phyloP scores from a whole-genome alignment of 1,140 invertebrate genomes.

The Achroia grisella region DNA sequence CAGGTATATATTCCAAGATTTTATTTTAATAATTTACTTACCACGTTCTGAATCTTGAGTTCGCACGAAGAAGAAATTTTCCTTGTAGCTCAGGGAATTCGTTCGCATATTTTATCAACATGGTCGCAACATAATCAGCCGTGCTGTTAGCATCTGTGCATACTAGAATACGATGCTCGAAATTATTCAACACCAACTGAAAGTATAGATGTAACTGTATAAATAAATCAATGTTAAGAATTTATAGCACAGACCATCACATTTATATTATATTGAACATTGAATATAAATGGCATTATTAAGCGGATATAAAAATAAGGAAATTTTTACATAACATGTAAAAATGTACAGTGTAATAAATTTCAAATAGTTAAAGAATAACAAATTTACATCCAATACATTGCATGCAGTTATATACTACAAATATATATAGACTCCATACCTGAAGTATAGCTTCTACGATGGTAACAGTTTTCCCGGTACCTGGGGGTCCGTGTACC shows the following conservation, averaged over 20 bases:
- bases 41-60: conserved; percentile 47
- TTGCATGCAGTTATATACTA: too few relatives aligned
- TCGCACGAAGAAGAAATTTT: conserved; percentile 33
- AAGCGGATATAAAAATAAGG: too few relatives aligned
- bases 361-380: too few relatives aligned
- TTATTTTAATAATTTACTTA: conserved; percentile 9
- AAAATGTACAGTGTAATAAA: too few relatives aligned
- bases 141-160: conserved; percentile 64
- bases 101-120: conserved; percentile 42
- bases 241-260: too few relatives aligned
- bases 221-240: too few relatives aligned
- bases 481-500: conserved; percentile 91
- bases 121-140: conserved; percentile 52
- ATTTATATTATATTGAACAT: too few relatives aligned
- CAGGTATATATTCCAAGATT: too few relatives aligned
- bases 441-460: conserved; percentile 91
- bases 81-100: conserved; percentile 6
- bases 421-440: too few relatives aligned
- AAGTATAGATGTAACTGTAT: neutral
- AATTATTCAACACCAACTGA: conserved; percentile 38
- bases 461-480: conserved; percentile 90
- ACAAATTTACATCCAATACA: too few relatives aligned
- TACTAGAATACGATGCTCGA: conserved; percentile 44
- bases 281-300: too few relatives aligned
- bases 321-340: too few relatives aligned